phyloP scores from a whole-genome alignment of 2,113 vertebrate species.

The Bambusicola thoracicus region DNA sequence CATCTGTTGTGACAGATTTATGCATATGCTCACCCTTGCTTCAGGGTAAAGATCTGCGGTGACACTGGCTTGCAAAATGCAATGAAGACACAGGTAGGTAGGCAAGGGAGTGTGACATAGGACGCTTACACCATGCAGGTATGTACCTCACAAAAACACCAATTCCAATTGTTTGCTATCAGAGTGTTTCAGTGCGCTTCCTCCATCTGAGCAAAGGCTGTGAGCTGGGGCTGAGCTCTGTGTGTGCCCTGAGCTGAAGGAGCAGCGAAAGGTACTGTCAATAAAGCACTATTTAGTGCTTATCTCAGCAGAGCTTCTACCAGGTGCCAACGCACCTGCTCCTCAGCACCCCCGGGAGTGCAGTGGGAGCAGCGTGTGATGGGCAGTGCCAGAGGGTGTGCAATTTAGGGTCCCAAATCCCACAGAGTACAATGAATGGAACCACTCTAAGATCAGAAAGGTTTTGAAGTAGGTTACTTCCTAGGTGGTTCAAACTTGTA shows the following conservation, averaged over 20 bases:
- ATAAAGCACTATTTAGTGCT: fast-evolving
- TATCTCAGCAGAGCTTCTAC: neutral
- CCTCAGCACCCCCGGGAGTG: fast-evolving
- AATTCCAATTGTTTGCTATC: neutral
- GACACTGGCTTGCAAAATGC: neutral
- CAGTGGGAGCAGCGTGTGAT: neutral
- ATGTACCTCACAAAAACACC: neutral
- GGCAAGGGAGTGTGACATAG: neutral
- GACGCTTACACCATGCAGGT: conserved; percentile 33
- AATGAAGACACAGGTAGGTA: neutral
- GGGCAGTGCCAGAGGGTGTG: fast-evolving
- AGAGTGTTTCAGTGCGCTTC: neutral
- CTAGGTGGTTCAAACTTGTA: fast-evolving
- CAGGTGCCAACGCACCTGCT: fast-evolving
- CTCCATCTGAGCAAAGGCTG: conserved; percentile 28
- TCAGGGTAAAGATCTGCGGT: neutral
- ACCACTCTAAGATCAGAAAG: fast-evolving
- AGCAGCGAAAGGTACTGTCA: fast-evolving
- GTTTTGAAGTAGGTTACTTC: neutral
- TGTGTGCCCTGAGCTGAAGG: fast-evolving
- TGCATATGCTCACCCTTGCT: conserved; percentile 20
- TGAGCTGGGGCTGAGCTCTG: fast-evolving
- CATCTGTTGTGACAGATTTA: neutral
- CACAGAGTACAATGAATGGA: neutral
- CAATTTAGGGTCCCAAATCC: neutral